Conservation (phyloP, 2,797 vertebrate species). For the Characodon lateralis region DNA sequence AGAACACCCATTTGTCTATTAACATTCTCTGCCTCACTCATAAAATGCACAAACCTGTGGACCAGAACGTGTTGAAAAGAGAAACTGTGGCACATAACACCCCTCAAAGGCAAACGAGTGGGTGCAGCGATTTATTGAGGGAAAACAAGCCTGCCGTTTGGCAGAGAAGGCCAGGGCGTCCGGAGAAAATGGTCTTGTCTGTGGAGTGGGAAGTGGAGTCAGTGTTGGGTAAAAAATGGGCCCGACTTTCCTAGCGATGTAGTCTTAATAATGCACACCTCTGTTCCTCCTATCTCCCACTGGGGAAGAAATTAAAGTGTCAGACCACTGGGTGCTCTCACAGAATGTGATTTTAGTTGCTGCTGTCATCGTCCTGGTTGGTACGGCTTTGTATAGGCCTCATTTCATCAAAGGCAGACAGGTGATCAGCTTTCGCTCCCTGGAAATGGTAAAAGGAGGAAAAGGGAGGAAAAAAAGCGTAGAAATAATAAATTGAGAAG, state of each 20-base stretch:
- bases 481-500: conserved; percentile 36
- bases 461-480: conserved; percentile 11
- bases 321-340: conserved; percentile 65
- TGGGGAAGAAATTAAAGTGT: conserved; percentile 80
- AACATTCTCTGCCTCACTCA: conserved; percentile 31
- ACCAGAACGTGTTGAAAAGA: conserved; percentile 38
- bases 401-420: conserved; percentile 61
- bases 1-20: conserved; percentile 49
- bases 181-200: conserved; percentile 71
- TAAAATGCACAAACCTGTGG: conserved; percentile 52
- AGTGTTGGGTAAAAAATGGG: conserved; percentile 64
- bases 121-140: conserved; percentile 56
- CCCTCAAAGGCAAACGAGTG: conserved; percentile 50
- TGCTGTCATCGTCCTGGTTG: conserved; percentile 54
- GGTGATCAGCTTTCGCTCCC: conserved; percentile 43
- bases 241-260: conserved; percentile 54
- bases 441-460: background rate
- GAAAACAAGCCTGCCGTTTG: conserved; percentile 68
- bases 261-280: conserved; percentile 70
- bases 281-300: conserved; percentile 75
- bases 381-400: conserved; percentile 58
- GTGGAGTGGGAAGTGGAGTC: conserved; percentile 43
- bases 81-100: conserved; percentile 47
- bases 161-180: conserved; percentile 42
- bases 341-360: conserved; percentile 71